A percentile compares a stretch with the other conserved stretches of the same genome.
phyloP scores from a whole-genome alignment of 2,888 invertebrate genomes.

The Drosophila borealis region DNA sequence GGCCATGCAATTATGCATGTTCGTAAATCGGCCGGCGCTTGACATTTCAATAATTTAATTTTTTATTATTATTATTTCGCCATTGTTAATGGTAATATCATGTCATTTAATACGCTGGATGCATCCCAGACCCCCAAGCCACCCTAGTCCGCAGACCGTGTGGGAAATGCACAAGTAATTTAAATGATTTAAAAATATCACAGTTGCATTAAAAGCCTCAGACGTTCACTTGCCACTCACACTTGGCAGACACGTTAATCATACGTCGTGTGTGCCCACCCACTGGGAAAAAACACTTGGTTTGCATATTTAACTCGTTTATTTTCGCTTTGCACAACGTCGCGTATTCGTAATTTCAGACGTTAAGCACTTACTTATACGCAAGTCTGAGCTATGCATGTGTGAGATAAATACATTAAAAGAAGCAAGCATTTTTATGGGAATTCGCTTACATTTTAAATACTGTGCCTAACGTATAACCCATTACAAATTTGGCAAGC shows the following conservation, averaged over 20 bases:
- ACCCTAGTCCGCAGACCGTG: background rate
- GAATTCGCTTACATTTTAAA: background rate
- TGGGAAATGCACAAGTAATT: conserved; percentile 30
- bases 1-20: conserved; percentile 54
- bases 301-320: conserved; percentile 23
- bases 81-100: conserved; percentile 48
- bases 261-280: conserved; percentile 38
- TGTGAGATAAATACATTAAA: conserved; percentile 3
- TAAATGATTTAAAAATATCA: conserved; percentile 42
- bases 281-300: conserved; percentile 26
- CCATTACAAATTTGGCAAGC: conserved; percentile 9
- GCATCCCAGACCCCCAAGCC: background rate
- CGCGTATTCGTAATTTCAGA: conserved; percentile 41
- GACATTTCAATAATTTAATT: conserved; percentile 66
- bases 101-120: conserved; percentile 25
- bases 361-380: conserved; percentile 37
- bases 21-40: conserved; percentile 43
- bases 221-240: conserved; percentile 17
- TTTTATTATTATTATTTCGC: conserved; percentile 61
- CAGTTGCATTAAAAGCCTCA: conserved; percentile 19
- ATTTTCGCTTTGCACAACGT: conserved; percentile 13
- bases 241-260: conserved; percentile 42
- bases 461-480: background rate
- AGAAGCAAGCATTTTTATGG: conserved; percentile 5
- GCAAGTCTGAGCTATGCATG: conserved; percentile 11